Evolutionary conservation across 2,113 vertebrate genomes (phyloP).

Genomic region (Sitta europaea): DNA sequence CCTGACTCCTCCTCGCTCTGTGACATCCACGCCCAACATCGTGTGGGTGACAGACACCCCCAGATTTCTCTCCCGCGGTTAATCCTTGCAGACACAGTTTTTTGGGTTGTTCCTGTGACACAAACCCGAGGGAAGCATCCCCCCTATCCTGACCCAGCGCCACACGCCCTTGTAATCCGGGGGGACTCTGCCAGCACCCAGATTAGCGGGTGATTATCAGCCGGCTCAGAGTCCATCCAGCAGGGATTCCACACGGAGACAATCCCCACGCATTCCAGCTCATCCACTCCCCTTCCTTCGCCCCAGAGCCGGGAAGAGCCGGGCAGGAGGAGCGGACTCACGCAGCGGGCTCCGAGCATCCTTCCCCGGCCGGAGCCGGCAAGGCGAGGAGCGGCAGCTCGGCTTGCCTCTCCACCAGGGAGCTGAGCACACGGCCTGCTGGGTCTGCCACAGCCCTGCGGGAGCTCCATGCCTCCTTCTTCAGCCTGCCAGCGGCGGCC

Average conservation of each 20-base stretch:
- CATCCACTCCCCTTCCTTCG: not conserved
- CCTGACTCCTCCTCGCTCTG: not conserved
- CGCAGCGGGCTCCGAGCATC: not conserved
- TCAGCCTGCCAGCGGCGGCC: accelerated
- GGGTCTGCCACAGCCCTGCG: not conserved
- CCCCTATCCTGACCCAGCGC: not conserved
- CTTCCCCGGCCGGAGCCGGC: not conserved
- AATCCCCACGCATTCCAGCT: not conserved
- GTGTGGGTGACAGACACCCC: not conserved
- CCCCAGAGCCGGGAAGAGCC: accelerated
- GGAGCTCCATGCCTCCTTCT: not conserved
- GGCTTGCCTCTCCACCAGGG: not conserved
- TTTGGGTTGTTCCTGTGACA: not conserved
- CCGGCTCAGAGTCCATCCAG: not conserved
- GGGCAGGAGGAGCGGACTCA: not conserved
- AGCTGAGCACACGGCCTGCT: not conserved
- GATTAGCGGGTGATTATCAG: not conserved
- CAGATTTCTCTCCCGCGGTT: not conserved
- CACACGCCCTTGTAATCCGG: not conserved
- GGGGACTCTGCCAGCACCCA: not conserved
- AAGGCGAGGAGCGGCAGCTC: not conserved
- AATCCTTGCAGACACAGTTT: not conserved
- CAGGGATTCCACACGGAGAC: not conserved
- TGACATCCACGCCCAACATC: accelerated
- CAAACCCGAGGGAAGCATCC: accelerated